A percentile compares a stretch with the other conserved stretches of the same genome.
Conservation (phyloP, 2,888 invertebrate genomes). For the Drosophila infuscata region DNA sequence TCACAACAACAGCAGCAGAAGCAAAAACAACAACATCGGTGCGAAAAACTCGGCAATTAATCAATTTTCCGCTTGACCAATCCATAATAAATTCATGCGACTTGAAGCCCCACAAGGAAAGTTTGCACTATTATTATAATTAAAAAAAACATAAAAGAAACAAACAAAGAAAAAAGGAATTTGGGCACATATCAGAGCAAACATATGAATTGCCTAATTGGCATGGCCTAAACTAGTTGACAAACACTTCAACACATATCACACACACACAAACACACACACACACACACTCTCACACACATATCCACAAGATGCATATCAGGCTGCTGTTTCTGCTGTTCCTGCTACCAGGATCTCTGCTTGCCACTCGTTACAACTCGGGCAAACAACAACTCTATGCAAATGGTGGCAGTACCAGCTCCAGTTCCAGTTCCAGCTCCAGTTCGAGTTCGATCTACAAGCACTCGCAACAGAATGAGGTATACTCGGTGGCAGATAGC, state of each 20-base stretch:
- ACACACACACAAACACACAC: slow-evolving; percentile 16
- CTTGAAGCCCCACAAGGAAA: slow-evolving; percentile 50
- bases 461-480: slow-evolving; percentile 70
- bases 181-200: slow-evolving; percentile 19
- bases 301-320: slow-evolving; percentile 28
- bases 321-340: slow-evolving; percentile 41
- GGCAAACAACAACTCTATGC: slow-evolving; percentile 50
- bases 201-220: slow-evolving; percentile 30
- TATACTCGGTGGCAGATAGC: slow-evolving; percentile 79
- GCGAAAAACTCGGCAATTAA: slow-evolving; percentile 68
- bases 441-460: slow-evolving; percentile 19
- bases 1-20: slow-evolving; percentile 52
- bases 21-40: slow-evolving; percentile 29
- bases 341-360: slow-evolving; percentile 37
- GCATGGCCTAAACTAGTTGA: slow-evolving; percentile 36
- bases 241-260: not conserved
- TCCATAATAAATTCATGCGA: slow-evolving; percentile 55
- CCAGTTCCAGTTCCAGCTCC: slow-evolving; percentile 22
- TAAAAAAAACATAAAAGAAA: slow-evolving; percentile 43
- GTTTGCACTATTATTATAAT: slow-evolving; percentile 67
- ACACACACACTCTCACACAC: slow-evolving; percentile 15
- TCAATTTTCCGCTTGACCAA: slow-evolving; percentile 80
- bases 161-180: slow-evolving; percentile 11
- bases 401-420: slow-evolving; percentile 33
- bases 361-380: slow-evolving; percentile 60